Base-by-base conservation (phyloP, 2,113 vertebrate species). In the Halichoerus grypus region DNA sequence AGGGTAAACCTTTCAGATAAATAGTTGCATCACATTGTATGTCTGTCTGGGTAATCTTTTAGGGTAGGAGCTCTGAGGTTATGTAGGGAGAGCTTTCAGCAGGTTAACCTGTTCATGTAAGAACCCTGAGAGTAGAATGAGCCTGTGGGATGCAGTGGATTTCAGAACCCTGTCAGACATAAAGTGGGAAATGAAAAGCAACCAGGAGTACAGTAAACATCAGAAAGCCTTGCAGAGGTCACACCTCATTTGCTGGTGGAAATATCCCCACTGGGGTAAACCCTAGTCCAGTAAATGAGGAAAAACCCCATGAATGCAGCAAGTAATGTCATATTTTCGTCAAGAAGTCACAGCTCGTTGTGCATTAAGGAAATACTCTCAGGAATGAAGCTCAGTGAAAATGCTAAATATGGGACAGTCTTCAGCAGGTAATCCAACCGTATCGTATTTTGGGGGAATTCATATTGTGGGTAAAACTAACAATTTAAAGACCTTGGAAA, bases 201-300 rank as follows among this genome's bases (percentile, higher is more conserved):
- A 36, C 42, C 33, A 89, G 28, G 82, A 93, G 46, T 82, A 15
- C 10, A 91, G 21, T 36, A n/a, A 28, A 18, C 98, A 81, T 86
- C 51, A 72, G 21, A 92, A 92, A 95, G 11, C 19, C 15, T 96
- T 95, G 19, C 15, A 46, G n/a, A 88, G n/a, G 24, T 76, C 81
- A 59, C 2, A 46, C 51, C 51, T 97, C 80, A 86, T 59, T 76
- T 93, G 46, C 26, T 79, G 46, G 71, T 77, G 21, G 81, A 63
- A 84, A 57, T 69, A 67, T 42, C 77, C 4, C 61, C 91, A 88
- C 51, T 51, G 36, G 65, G 5, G 80, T 61, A 33, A 89, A 39
- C 19, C 6, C 39, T 51, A 16, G 39, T 79, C 67, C 49, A 53
- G 15, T 61, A 42, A 77, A 16, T 74, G 67, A 69, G 71, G 31